Evolutionary conservation across 1,140 invertebrate genomes (phyloP).

Genomic region (Paracyclopina nana): DNA sequence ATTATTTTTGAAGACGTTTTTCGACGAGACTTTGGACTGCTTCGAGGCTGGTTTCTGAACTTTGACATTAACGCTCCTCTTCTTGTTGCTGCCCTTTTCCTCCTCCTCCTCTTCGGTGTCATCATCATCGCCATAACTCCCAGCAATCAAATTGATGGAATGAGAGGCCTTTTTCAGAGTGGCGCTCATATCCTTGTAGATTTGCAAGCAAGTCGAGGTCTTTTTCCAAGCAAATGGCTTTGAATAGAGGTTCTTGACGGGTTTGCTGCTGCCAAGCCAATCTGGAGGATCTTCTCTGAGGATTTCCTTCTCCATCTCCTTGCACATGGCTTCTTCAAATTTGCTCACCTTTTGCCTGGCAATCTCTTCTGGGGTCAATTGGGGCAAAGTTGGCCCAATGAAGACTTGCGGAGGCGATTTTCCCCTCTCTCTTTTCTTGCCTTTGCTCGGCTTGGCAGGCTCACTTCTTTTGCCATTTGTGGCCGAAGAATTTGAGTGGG

Average conservation of each 20-base stretch:
- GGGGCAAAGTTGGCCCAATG: background rate
- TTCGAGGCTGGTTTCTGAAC: too few relatives aligned
- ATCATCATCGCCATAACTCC: slow-evolving; percentile 1
- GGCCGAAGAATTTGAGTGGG: background rate
- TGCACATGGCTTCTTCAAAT: slow-evolving; percentile 3
- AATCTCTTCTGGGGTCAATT: background rate
- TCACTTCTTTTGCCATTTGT: background rate
- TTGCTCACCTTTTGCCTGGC: background rate
- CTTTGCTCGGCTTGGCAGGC: background rate
- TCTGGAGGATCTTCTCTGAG: background rate
- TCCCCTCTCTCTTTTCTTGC: background rate
- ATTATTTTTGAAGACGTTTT: too few relatives aligned
- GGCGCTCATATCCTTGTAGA: background rate
- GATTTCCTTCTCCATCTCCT: background rate
- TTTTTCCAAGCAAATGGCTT: slow-evolving; percentile 4
- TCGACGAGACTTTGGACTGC: too few relatives aligned
- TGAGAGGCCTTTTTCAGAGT: background rate
- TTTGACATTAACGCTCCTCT: too few relatives aligned
- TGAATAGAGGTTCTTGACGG: background rate
- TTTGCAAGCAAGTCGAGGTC: background rate
- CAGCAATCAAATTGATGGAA: background rate
- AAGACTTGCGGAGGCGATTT: background rate
- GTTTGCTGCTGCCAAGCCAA: background rate
- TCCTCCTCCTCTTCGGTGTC: slow-evolving; percentile 3
- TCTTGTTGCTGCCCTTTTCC: background rate